Base-by-base conservation (phyloP, 1,140 invertebrate species). In the Drosophila paulistorum region DNA sequence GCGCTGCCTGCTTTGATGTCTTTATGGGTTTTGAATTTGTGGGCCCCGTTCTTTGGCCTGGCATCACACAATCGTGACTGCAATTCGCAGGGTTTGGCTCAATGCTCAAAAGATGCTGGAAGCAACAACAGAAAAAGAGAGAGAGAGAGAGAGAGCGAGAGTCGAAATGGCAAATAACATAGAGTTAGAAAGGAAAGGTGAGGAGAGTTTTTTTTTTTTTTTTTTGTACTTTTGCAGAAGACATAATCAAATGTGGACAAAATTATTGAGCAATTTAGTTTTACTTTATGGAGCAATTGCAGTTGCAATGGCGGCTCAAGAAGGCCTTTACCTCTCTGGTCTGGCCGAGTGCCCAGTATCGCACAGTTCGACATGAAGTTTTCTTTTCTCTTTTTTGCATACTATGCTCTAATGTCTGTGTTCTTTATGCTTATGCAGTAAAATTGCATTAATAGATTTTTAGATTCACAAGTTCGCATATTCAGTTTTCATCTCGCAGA, bases 191-290 rank as follows among this genome's bases (percentile, higher is more conserved):
- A 10, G 17, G 20, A 9, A 17, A 37, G 41, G 57, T 54, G 30
- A 55, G 45, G 42, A 17, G 65, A 57, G 63, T 26, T 4, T 58
- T 71, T 37, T 37, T 37, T 37, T 37, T 37, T 37, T 37, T 11
- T 37, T 37, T 37, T 37, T 37, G 7, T 37, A 9, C 11, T 39
- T 3, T 39, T 39, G 37, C 37, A 81, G 77, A 89, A 89, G 84
- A 89, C 84, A 90, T 89, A 84, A 89, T 89, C 84, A 90, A 90
- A 90, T 90, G 85, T 90, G 85, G 85, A 90, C 85, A 90, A 90
- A 90, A 90, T 90, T 90, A 90, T 90, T 90, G 85, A 90, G 85
- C 85, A 90, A 90, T 90, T 90, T 90, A 90, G 85, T 90, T 90
- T 90, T 90, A 90, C 78, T 90, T 90, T 90, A 90, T 90, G 85